Base-by-base conservation (phyloP, 1,140 invertebrate genomes). In the Dolichoris vasculosae region DNA sequence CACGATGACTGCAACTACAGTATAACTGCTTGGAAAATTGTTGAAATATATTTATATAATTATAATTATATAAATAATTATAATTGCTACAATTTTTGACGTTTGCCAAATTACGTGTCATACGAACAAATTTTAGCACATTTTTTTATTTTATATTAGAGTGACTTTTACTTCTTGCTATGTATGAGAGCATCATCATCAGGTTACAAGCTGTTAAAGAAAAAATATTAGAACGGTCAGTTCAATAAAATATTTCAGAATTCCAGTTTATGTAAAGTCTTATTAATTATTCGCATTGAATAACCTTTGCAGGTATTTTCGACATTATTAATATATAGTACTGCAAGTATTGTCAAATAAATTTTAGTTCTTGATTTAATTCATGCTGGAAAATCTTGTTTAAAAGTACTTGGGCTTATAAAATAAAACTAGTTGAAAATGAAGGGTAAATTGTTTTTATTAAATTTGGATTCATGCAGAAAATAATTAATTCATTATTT, bases 171-270 rank as follows among this genome's bases (percentile, higher is more conserved):
- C 43, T 55, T 82, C 63, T 78, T 78, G 43, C n/a, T n/a, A 69
- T 76, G 51, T 46, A 17, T 78, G 73, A 77, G 32, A 82, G 48
- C 35, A 59, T 82, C 80, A 63, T 23, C 79, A 86, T 63, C 80
- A 23, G 43, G 59, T 86, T 82, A 86, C 73, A 86, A 86, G 73
- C 85, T 86, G 85, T 82, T 77, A 59, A 63, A 76, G 20, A 43
- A 82, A 84, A 20, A 86, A 76, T 11, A 81, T 69, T 15, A 59
- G 30, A 30, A 46, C 35, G 1, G 38, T 85, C 80, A 85, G 35
- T 85, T 32, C 8, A 63, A 0, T 20, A 67, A 40, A 78, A 69
- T 77, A 69, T 64, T 83, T 43, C 48, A 73, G 9, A 3, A 46
- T 48, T 43, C 46, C 55, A 83, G 73, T 40, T 83, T 83, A 51